phyloP scores from a whole-genome alignment of 2,797 vertebrate species.

The Trichosurus vulpecula region DNA sequence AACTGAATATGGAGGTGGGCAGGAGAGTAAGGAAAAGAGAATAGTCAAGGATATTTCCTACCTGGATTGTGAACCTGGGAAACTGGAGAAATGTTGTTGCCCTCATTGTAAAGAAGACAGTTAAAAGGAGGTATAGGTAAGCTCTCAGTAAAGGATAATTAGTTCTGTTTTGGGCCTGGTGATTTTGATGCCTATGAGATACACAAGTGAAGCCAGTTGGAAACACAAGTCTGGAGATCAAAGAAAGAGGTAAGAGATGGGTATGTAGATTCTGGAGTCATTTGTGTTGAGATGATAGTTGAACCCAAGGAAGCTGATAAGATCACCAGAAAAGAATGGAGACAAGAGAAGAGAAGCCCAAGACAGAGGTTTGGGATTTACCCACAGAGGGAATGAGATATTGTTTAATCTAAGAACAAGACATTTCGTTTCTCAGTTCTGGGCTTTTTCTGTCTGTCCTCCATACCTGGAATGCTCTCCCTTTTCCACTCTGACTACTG shows the following conservation, averaged over 20 bases:
- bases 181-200: not conserved
- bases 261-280: not conserved
- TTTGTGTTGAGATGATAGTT: not conserved
- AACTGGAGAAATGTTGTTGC: no score
- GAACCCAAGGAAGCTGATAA: not conserved
- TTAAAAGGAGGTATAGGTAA: not conserved
- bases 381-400: not conserved
- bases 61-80: no score
- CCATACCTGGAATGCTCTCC: no score
- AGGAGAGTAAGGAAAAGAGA: not conserved
- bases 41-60: conserved; percentile 1
- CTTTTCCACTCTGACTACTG: no score
- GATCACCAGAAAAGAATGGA: not conserved
- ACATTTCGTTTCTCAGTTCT: no score
- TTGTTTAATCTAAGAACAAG: no score
- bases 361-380: not conserved
- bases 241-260: not conserved
- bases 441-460: no score
- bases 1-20: not conserved
- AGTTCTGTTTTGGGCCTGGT: not conserved
- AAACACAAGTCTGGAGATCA: not conserved
- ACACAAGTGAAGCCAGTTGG: not conserved
- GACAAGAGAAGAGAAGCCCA: not conserved
- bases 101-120: no score
- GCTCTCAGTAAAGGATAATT: not conserved